Evolutionary conservation across 1,140 invertebrate species (phyloP).

Genomic region (Apocrypta bakeri): DNA sequence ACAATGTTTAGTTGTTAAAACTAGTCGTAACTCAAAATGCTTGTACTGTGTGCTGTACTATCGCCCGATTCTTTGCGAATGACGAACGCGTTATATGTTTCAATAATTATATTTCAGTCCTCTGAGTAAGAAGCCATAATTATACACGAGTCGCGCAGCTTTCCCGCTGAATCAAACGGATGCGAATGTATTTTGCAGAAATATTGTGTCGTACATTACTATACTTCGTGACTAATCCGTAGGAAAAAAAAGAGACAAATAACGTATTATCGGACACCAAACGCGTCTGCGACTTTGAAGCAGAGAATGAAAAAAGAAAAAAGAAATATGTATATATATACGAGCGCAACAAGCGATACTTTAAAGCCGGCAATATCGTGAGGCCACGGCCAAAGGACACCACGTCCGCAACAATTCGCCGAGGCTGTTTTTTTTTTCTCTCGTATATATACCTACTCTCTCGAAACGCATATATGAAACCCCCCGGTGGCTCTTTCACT

Average conservation of each 20-base stretch:
- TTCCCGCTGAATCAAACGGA: not conserved
- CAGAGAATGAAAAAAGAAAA: not conserved
- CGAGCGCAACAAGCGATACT: not conserved
- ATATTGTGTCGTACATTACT: not conserved
- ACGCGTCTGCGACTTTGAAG: not conserved
- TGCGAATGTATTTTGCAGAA: not conserved
- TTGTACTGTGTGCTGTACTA: not conserved
- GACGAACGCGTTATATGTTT: not conserved
- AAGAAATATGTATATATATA: no score
- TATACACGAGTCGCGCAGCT: not conserved
- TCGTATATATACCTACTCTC: not conserved
- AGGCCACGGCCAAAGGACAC: conserved; percentile 25
- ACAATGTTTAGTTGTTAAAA: not conserved
- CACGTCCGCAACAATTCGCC: not conserved
- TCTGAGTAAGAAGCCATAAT: not conserved
- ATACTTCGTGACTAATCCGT: not conserved
- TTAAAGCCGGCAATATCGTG: not conserved
- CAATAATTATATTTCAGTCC: not conserved
- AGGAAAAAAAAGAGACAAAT: not conserved
- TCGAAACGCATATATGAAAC: not conserved
- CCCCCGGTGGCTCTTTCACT: not conserved
- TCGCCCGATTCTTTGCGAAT: not conserved
- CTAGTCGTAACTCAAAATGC: not conserved
- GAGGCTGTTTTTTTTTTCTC: not conserved
- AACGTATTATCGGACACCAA: not conserved